Conservation (phyloP, 2,888 invertebrate species). For the Octodonta nipae region DNA sequence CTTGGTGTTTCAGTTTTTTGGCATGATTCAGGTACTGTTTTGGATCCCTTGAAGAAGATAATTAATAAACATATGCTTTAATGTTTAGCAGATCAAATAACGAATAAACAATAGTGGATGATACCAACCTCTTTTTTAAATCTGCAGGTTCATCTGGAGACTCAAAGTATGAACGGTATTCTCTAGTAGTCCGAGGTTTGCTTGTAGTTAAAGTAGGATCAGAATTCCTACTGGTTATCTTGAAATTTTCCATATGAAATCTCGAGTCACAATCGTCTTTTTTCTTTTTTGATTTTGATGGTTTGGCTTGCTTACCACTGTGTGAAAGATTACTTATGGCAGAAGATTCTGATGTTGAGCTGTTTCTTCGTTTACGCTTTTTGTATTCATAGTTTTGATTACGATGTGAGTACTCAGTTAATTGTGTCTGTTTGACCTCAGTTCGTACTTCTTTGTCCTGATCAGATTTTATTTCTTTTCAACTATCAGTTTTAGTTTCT, state of each 20-base stretch:
- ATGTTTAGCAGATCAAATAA: too few relatives aligned
- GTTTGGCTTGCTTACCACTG: too few relatives aligned
- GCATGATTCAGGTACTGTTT: conserved; percentile 69
- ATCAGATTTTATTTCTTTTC: too few relatives aligned
- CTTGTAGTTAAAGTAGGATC: conserved; percentile 12
- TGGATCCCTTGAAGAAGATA: conserved; percentile 33
- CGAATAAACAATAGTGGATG: background rate
- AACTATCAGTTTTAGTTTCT: too few relatives aligned
- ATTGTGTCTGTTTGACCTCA: conserved; percentile 6
- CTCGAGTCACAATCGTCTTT: conserved; percentile 23
- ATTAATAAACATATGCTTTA: too few relatives aligned
- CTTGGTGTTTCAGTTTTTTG: conserved; percentile 70
- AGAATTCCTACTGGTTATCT: conserved; percentile 16
- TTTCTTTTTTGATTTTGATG: conserved; percentile 28
- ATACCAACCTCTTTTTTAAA: conserved; percentile 46
- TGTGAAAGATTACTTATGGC: conserved; percentile 24
- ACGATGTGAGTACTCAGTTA: conserved; percentile 9
- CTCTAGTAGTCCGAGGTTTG: conserved; percentile 19
- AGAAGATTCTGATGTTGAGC: conserved; percentile 32
- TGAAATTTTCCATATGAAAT: conserved; percentile 26
- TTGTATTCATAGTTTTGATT: conserved; percentile 23
- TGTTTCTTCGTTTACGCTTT: conserved; percentile 33
- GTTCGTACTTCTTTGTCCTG: conserved; percentile 7
- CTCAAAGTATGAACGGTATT: conserved; percentile 62
- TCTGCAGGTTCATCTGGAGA: conserved; percentile 47